Evolutionary conservation across 1,140 invertebrate genomes (phyloP).

Genomic region (Drosophila parvula): DNA sequence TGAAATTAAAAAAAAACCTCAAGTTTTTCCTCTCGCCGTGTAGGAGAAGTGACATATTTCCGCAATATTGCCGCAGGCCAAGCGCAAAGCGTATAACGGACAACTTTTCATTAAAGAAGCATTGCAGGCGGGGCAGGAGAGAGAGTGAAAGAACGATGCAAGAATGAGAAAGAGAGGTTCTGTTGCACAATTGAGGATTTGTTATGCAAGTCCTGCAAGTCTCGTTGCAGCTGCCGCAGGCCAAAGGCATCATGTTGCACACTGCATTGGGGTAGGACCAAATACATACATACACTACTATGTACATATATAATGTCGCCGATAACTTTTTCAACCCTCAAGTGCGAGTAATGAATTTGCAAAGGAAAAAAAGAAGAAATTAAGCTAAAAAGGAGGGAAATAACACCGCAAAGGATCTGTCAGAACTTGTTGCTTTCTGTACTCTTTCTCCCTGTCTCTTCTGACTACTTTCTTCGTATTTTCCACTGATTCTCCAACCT

Average conservation of each 20-base stretch:
- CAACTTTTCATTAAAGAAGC: constrained; percentile 67
- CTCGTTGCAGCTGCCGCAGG: constrained; percentile 57
- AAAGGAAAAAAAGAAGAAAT: not conserved
- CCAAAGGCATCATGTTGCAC: constrained; percentile 67
- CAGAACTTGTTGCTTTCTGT: constrained; percentile 53
- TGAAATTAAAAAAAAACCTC: not conserved
- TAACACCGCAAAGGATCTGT: constrained; percentile 31
- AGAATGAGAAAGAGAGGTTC: constrained; percentile 20
- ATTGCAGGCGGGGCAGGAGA: constrained; percentile 11
- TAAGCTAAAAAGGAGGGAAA: not conserved
- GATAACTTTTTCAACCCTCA: constrained; percentile 51
- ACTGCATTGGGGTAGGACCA: constrained; percentile 71
- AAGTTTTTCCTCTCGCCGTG: not conserved
- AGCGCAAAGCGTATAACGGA: constrained; percentile 65
- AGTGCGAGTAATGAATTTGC: constrained; percentile 42
- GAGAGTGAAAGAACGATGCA: constrained; percentile 21
- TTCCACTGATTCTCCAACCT: constrained; percentile 11
- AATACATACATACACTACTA: not conserved
- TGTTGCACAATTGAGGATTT: constrained; percentile 80
- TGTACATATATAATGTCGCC: constrained; percentile 8
- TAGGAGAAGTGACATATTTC: constrained; percentile 73
- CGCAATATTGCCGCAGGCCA: constrained; percentile 72
- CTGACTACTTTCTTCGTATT: constrained; percentile 36
- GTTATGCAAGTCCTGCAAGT: constrained; percentile 73
- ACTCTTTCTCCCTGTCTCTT: constrained; percentile 4